Percentiles rank a stretch among this genome's conserved stretches.
phyloP scores from a whole-genome alignment of 2,797 vertebrate species.

The Micrastur ruficollis region DNA sequence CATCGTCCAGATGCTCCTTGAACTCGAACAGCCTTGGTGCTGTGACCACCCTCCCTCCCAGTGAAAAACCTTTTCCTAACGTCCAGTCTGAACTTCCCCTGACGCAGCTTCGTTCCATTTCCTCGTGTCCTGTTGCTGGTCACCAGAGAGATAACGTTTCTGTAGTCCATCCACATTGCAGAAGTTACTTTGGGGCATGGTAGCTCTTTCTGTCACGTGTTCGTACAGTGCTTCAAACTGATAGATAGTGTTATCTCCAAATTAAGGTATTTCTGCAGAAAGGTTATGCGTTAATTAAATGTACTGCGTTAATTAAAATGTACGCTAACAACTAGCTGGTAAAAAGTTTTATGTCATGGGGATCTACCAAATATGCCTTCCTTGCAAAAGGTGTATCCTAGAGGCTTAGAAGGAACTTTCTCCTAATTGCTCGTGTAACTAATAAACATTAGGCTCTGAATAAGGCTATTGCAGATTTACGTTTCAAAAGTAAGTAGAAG shows the following conservation, averaged over 20 bases:
- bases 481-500: neutral
- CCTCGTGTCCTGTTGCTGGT: neutral
- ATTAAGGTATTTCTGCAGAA: neutral
- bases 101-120: neutral
- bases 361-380: neutral
- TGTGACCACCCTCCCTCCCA: neutral
- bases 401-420: neutral
- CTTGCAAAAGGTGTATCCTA: neutral
- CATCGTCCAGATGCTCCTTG: neutral
- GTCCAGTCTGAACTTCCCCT: neutral
- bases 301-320: neutral
- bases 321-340: neutral
- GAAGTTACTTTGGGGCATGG: neutral
- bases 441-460: neutral
- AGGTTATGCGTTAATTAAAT: too few relatives aligned
- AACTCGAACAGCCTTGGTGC: neutral
- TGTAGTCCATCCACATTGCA: fast-evolving
- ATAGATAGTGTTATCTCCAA: neutral
- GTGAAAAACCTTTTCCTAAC: neutral
- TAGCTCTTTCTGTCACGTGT: neutral
- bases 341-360: neutral
- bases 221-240: neutral
- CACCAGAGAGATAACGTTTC: neutral
- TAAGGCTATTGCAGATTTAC: neutral
- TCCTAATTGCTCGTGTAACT: neutral